Base-by-base conservation (phyloP, 2,888 invertebrate genomes). In the Aricia artaxerxes region DNA sequence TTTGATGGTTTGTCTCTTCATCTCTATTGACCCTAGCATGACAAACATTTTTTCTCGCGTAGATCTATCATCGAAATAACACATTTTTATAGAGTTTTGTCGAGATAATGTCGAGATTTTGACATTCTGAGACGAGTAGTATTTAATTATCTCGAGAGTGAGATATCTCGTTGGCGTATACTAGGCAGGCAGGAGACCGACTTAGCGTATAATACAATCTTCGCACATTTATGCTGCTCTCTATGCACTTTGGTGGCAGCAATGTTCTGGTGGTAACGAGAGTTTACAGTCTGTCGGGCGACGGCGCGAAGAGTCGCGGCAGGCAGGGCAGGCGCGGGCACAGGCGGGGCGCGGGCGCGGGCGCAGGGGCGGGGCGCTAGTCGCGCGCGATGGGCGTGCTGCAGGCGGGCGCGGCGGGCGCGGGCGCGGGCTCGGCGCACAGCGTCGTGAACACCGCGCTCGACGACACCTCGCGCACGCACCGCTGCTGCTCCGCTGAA, bases 401-500 rank as follows among this genome's bases (percentile, higher is more conserved):
- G 90, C 93, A 92, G 40, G 89, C 90, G 84, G 86, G 79, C 89
- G 84, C n/a, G 84, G 87, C 83, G 87, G 87, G 73, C 35, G 35
- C 35, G 35, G 35, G 35, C 85, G 85, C 80, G 78, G 84, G 79
- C 82, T 84, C 83, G 86, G 86, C 44, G 84, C 91, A 88, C 86
- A 92, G 86, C 79, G 92, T 87, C 82, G 88, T 82, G 86, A 93
- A 89, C 87, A 90, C 91, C 83, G 84, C 85, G 88, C 92, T 93
- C n/a, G 90, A 83, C 3, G 92, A 89, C 84, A 94, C 91, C 87
- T 94, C 94, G 82, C 88, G 91, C 85, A 93, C 94, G 86, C 89
- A 94, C 80, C 92, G 93, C 77, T 91, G 92, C 88, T 94, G 94
- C 87, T 92, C 93, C 83, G 92, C 94, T 95, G 90, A 57, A 89